phyloP scores from a whole-genome alignment of 2,888 invertebrate species.

The Elysia crispata region DNA sequence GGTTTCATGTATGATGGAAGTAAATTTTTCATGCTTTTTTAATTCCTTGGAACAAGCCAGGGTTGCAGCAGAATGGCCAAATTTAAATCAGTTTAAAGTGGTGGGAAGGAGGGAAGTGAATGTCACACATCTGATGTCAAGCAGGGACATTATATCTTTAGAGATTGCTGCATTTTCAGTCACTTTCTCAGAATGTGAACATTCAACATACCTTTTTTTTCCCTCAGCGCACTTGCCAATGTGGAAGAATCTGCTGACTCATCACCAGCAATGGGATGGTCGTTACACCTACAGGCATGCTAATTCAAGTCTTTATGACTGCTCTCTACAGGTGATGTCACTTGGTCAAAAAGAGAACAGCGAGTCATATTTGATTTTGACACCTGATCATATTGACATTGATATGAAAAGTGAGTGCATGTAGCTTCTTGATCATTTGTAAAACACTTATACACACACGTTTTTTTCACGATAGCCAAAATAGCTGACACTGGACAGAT shows the following conservation, averaged over 20 bases:
- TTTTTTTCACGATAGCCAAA: not conserved
- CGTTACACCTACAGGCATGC: not conserved
- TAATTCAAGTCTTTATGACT: not conserved
- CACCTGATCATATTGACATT: constrained; percentile 12
- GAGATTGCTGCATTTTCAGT: not conserved
- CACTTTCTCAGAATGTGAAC: too few relatives aligned
- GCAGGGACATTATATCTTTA: not conserved
- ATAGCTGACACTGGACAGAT: too few relatives aligned
- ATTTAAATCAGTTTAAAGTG: not conserved
- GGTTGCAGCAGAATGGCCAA: too few relatives aligned
- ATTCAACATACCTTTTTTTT: too few relatives aligned
- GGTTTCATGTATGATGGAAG: too few relatives aligned
- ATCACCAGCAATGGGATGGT: constrained; percentile 36
- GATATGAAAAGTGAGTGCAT: constrained; percentile 45
- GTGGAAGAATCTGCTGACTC: constrained; percentile 42
- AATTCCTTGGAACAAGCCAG: too few relatives aligned
- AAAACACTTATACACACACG: too few relatives aligned
- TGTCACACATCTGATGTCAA: too few relatives aligned
- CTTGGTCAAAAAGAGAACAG: not conserved
- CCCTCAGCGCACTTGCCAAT: not conserved
- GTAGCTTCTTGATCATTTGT: too few relatives aligned
- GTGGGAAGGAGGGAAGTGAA: constrained; percentile 25
- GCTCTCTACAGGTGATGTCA: constrained; percentile 34
- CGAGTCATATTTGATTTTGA: constrained; percentile 26
- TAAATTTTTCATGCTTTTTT: too few relatives aligned